Base-by-base conservation (phyloP, 2,113 vertebrate genomes). In the Peromyscus polionotus region DNA sequence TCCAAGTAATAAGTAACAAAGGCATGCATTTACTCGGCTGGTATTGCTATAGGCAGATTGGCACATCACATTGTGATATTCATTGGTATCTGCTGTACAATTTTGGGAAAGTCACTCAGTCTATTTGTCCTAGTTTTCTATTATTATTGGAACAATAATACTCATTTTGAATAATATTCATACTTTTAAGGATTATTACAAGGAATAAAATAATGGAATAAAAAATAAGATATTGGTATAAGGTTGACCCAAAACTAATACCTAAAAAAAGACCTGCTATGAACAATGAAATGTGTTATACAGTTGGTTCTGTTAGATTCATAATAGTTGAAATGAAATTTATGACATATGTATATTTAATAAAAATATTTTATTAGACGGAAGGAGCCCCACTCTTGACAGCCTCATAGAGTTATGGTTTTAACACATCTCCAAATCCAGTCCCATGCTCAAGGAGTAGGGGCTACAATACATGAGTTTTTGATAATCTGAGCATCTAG, bases 231-330 rank as follows among this genome's bases (percentile, higher is more conserved):
- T 93, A 3, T 51, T 39, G 1, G 5, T 61, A 54, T 19, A 73
- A 54, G 17, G 65, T 36, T 79, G 68, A 91, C 24, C 20, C 57
- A 22, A 75, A 91, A 5, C 19, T 65, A 90, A 63, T 28, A 31
- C 45, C 67, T 59, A 86, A 9, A 77, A 94, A 87, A 67, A 77
- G 16, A 59, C 19, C 92, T 94, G 45, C 39, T 59, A 45, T 94
- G 39, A 97, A 72, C 5, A 92, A 28, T 83, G 26, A 77, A 90
- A 90, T 86, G 39, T 10, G 14, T 67, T 87, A 65, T 51, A 94
- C 84, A 83, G 8, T 68, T 42, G 33, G 5, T 45, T 85, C 85
- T 63, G 28, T 45, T 87, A 61, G 36, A 73, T 7, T 57, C 59
- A 26, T 6, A 88, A 42, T n/a, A 57, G 63, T n/a, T 36, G 63